Base-by-base conservation (phyloP, 2,888 invertebrate genomes). In the Eupithecia tripunctaria region DNA sequence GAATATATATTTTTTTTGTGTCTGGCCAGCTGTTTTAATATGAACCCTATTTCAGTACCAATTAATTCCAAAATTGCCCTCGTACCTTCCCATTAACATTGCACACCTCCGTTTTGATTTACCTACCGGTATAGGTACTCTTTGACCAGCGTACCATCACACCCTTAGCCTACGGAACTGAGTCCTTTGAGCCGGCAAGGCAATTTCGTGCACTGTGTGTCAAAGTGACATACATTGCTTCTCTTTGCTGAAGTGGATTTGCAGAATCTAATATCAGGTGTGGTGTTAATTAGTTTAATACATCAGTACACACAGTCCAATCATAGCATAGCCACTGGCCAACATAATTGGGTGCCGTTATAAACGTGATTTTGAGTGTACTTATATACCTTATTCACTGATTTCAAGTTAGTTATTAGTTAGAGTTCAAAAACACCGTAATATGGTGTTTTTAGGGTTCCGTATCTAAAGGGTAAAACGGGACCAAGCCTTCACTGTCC, bases 131-230 rank as follows among this genome's bases (percentile, higher is more conserved):
- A 27, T 25, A 21, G 63, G 62, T 36, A 32, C 68, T 25, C 64
- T 60, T 43, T 68, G 60, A 60, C n/a, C 29, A 62, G n/a, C 68
- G 43, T 60, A 60, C 60, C 60, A 41, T 60, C 60, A 29, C 29
- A 29, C 27, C 41, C 67, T 56, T 36, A 18, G 0, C 36, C 6
- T 56, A 56, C 21, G 21, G 56, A 14, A 56, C 56, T 43, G 14
- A 5, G 25, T 21, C 56, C 56, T 56, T 56, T 56, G 56, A 56
- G 60, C 29, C 10, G 60, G 56, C 14, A 59, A 59, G 25, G 67
- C 67, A 51, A 67, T 67, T 67, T 67, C 32, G 56, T 56, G 56
- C 67, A 56, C 51, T 63, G 12, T 1, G 15, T 60, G 29, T 60
- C 60, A 29, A 60, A 60, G 60, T 29, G 18, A 8, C 7, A 60